Evolutionary conservation across 1,140 invertebrate genomes (phyloP).

Genomic region (Colletes latitarsis): DNA sequence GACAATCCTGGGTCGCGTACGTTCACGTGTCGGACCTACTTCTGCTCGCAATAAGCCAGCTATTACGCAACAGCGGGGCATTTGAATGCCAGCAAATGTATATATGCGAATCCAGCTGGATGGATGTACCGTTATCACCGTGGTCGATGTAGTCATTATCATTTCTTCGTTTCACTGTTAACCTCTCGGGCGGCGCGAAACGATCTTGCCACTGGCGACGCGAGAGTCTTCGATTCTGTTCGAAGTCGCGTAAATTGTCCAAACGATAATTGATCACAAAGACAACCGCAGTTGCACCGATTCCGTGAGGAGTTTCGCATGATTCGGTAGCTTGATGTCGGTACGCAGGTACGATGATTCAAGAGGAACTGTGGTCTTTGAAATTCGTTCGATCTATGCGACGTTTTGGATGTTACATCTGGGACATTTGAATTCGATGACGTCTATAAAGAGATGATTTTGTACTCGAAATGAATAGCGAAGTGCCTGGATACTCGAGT

Average conservation of each 20-base stretch:
- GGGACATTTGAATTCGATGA: neutral
- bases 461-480: too few relatives aligned
- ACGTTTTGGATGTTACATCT: neutral
- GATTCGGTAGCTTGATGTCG: neutral
- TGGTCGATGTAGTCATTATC: neutral
- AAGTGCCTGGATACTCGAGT: neutral
- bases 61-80: neutral
- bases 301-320: neutral
- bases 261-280: neutral
- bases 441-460: too few relatives aligned
- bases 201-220: too few relatives aligned
- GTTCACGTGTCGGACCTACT: neutral
- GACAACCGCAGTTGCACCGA: neutral
- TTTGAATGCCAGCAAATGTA: neutral
- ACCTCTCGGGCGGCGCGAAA: neutral
- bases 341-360: neutral
- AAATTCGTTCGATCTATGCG: neutral
- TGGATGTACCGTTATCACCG: slow-evolving; percentile 30
- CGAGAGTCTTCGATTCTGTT: neutral
- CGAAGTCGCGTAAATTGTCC: neutral
- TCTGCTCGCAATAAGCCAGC: neutral
- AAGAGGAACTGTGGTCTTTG: neutral
- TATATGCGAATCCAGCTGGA: neutral
- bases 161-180: neutral
- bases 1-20: too few relatives aligned